Evolutionary conservation across 2,797 vertebrate genomes (phyloP), one percentile per base, ranked within the genome.

Genomic region (Hybognathus amarus): DNA sequence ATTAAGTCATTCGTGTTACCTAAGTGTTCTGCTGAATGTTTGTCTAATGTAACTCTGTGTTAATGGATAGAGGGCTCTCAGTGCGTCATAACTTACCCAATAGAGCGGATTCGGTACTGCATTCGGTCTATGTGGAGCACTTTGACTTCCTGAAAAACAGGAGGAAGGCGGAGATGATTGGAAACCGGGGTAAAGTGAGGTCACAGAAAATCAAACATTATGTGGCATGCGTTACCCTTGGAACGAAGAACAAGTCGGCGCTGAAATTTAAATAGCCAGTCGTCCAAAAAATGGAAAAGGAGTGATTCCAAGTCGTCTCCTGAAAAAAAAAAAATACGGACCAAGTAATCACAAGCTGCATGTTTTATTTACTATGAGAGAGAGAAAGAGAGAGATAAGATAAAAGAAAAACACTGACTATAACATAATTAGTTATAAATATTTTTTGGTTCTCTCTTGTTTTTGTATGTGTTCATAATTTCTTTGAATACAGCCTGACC

Each of bases 241-340:
- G 97, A 87, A 99, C 64, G 87, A 99, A 99, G 90, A 96, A 99
- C n/a, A 95, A 90, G 59, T 99, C 96, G 24, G 97, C 98, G 82
- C 96, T 95, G n/a, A 91, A 99, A 99, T 88, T 98, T 99, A 90
- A 95, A 99, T 56, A 99, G 94, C 98, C 98, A 99, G 82, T 98
- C 98, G 84, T 98, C 95, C 89, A 99, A 86, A 88, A 99, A 97
- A 89, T 99, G 96, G 89, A 96, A 99, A 11, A 99, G 96, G 38
- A 99, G 97, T 24, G 98, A 99, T 33, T 97, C 91, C 93, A 99
- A 90, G 88, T 99, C 98, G 0, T 97, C 92, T 50, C 97, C 98
- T 99, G 88, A 86, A 27, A 79, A 36, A 73, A 70, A 22, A 30
- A 10, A 69, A 3, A 30, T 2, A 33, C n/a, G n/a, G 18, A 64